Base-by-base conservation (phyloP, 2,113 vertebrate genomes). In the Misgurnus anguillicaudatus region DNA sequence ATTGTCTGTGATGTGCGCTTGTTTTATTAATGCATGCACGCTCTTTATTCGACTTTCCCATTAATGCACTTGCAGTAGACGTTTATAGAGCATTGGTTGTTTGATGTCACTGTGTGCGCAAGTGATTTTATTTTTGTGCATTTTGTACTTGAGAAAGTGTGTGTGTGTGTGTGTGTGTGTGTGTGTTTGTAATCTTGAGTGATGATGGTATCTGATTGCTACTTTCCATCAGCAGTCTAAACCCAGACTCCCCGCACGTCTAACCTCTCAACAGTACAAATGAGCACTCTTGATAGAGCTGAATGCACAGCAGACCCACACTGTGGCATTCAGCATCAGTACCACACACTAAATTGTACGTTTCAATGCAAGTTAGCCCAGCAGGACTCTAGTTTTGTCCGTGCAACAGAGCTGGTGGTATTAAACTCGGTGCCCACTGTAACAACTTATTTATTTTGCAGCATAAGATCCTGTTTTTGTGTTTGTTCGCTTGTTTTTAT, bases 161-260 rank as follows among this genome's bases (percentile, higher is more conserved):
- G 17, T 53, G 39, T 75, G 21, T 87, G 38, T 45, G 73, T 78
- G 66, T 31, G 24, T 31, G 24, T 24, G 47, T 38, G 19, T 47
- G 72, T 68, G 10, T 68, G 24, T 7, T 11, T 58, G 48, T 57
- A 57, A 57, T 57, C n/a, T 5, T 19, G 53, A 57, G 17, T 57
- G 17, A n/a, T n/a, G 39, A 36, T 61, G 38, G 19, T 89, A 85
- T 88, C 88, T 87, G 62, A 82, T 88, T 86, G 88, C 88, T 83
- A 64, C 74, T 87, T 79, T 83, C 74, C 81, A 48, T 82, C 82
- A 80, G 74, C 83, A 81, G 88, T 85, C 85, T 89, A 83, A 91
- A 85, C 85, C 85, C 79, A 42, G 83, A 86, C 85, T 88, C 74
- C 75, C 78, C 63, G 48, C 83, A 87, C 77, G 77, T 86, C 70